Conservation (phyloP, 2,888 invertebrate species). For the Cryptocephalus primarius region DNA sequence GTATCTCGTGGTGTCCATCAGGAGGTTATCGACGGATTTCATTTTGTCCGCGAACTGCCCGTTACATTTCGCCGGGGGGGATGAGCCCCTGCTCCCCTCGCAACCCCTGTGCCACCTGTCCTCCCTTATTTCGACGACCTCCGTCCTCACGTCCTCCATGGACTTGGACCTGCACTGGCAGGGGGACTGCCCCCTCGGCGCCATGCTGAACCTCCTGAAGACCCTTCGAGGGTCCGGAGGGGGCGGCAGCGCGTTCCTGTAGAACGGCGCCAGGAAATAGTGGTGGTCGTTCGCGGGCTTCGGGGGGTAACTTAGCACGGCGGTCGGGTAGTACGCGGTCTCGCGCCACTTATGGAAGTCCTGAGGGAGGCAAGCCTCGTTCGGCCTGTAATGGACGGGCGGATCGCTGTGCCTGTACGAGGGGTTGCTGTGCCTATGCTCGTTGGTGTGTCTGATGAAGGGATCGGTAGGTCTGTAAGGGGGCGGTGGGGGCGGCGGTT, state of each 20-base stretch:
- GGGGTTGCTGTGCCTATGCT: background rate
- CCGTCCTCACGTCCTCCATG: constrained; percentile 60
- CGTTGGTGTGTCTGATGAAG: background rate
- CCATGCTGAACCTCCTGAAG: constrained; percentile 22
- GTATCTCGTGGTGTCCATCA: constrained; percentile 33
- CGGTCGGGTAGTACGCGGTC: constrained; percentile 43
- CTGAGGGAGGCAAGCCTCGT: background rate
- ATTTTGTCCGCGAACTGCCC: constrained; percentile 38
- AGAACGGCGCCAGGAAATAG: constrained; percentile 60
- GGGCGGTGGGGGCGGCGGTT: constrained; percentile 22
- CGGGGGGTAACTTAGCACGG: constrained; percentile 40
- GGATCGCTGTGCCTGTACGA: background rate
- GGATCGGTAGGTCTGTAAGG: background rate
- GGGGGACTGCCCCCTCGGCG: constrained; percentile 17
- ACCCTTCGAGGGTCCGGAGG: constrained; percentile 36
- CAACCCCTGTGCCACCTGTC: constrained; percentile 50
- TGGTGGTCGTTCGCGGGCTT: constrained; percentile 38
- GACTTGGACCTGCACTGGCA: constrained; percentile 52
- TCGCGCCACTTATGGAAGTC: constrained; percentile 19
- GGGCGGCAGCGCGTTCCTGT: constrained; percentile 54
- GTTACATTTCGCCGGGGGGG: constrained; percentile 27
- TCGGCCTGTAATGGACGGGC: constrained; percentile 19
- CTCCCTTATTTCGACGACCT: constrained; percentile 34
- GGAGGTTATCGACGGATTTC: constrained; percentile 61
- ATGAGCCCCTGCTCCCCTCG: constrained; percentile 47